Percentiles rank a stretch among this genome's conserved stretches.
These are phyloP conservation scores for Chroicocephalus ridibundus DNA, from an alignment of 2,113 vertebrate genomes.

Conservation along the genomic window DNA sequence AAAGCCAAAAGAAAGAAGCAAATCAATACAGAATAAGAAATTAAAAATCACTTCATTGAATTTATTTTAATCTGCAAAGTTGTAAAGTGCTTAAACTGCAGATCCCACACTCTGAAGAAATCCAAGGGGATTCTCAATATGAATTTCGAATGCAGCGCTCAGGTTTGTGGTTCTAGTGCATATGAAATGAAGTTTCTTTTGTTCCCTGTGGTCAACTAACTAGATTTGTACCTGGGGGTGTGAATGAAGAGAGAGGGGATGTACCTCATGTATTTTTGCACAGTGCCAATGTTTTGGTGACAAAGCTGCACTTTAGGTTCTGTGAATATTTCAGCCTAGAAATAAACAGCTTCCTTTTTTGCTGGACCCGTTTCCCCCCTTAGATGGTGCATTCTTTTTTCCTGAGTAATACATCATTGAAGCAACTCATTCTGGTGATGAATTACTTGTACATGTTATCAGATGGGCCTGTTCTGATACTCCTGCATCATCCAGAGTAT, in stretches of 20 bases:
- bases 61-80: slow-evolving; percentile 28
- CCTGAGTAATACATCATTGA: not conserved
- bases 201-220: not conserved
- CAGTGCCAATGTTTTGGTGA: not conserved
- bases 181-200: not conserved
- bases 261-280: not conserved
- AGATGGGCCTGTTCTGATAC: slow-evolving; percentile 43
- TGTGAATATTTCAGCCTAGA: not conserved
- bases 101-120: not conserved
- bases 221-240: not conserved
- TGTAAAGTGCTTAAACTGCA: slow-evolving; percentile 47
- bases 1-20: slow-evolving; percentile 7
- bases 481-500: slow-evolving; percentile 55
- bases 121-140: not conserved
- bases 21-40: slow-evolving; percentile 29
- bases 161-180: not conserved
- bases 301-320: not conserved
- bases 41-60: slow-evolving; percentile 32
- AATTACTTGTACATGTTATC: slow-evolving; percentile 10
- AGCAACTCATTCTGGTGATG: slow-evolving; percentile 33
- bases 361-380: not conserved
- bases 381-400: not conserved
- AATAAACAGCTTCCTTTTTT: not conserved
- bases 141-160: not conserved
- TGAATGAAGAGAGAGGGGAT: not conserved